These are phyloP conservation scores for Callosobruchus maculatus DNA, from an alignment of 2,888 invertebrate species.

Conservation along the genomic window DNA sequence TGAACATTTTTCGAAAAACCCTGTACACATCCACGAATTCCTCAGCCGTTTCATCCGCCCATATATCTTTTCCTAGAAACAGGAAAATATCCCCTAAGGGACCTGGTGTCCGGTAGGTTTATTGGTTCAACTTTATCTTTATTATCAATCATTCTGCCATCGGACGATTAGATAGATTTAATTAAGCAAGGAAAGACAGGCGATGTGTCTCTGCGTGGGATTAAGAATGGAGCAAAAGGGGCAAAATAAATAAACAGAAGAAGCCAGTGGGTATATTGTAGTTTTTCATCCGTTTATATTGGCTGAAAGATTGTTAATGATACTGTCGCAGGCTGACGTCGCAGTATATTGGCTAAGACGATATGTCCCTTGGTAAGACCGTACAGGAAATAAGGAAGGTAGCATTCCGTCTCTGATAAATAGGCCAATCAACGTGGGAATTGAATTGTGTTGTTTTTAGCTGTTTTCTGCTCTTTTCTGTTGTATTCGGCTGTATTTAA, in stretches of 20 bases:
- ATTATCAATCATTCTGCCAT: slow-evolving; percentile 26
- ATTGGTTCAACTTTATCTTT: slow-evolving; percentile 26
- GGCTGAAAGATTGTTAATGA: slow-evolving; percentile 20
- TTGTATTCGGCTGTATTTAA: too few relatives aligned
- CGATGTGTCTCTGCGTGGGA: slow-evolving; percentile 30
- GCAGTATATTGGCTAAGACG: background rate
- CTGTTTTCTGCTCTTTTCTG: too few relatives aligned
- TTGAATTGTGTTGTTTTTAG: too few relatives aligned
- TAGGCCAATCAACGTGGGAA: too few relatives aligned
- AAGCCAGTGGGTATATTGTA: background rate
- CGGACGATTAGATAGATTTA: slow-evolving; percentile 30
- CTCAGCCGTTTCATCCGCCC: background rate
- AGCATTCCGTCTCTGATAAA: background rate
- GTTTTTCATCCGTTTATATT: slow-evolving; percentile 19
- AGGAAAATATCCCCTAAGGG: background rate
- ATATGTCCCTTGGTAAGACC: background rate
- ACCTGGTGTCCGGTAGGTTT: slow-evolving; percentile 5
- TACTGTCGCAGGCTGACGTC: slow-evolving; percentile 6
- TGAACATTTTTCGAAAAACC: background rate
- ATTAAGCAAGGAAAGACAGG: slow-evolving; percentile 37
- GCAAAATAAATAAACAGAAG: slow-evolving; percentile 32
- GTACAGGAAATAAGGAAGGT: background rate
- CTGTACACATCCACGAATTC: background rate
- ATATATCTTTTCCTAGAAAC: background rate
- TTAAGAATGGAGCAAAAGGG: slow-evolving; percentile 28